Base-by-base conservation (phyloP, 2,888 invertebrate species). In the Acleris literana region DNA sequence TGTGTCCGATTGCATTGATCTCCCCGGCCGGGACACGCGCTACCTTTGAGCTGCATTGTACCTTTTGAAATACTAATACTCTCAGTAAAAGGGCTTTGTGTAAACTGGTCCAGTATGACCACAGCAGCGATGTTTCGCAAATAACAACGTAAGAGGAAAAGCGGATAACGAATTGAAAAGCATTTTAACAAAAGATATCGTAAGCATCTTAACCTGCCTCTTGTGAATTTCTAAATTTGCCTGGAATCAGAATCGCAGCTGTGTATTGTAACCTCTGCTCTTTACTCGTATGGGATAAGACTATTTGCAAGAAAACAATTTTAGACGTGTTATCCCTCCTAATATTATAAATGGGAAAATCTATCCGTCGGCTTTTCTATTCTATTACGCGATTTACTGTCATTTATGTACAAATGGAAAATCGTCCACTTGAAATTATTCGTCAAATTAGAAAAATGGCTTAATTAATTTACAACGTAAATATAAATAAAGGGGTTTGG, bases 11-110 rank as follows among this genome's bases (percentile, higher is more conserved):
- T 51, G 51, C 43, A 63, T 63, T 57, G 63, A 63, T 17, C 46
- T 61, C 46, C 29, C 25, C n/a, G n/a, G 6, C 5, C 5, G 6
- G 16, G 39, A 39, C 39, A 51, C 51, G 56, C 29, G 56, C 63
- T 46, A 61, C 65, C 65, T 65, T 65, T 65, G 65, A 52, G 33
- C 52, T 56, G 61, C 60, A 61, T 60, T 52, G 61, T 65, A 52
- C 65, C 46, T 25, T 56, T 65, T 60, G 44, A 56, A 61, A 61
- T 46, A 39, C 60, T 18, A 51, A 61, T 46, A 33, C 55, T 65
- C 44, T 65, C 17, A 17, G 22, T 57, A 52, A 65, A 60, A 43
- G 29, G 29, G 51, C 60, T 56, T 61, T 58, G 62, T 58, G 62
- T 33, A 33, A 63, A 63, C 46, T 63, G 48, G 57, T 67, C 43